Conservation (phyloP, 2,888 invertebrate genomes). For the Andrena camellia region DNA sequence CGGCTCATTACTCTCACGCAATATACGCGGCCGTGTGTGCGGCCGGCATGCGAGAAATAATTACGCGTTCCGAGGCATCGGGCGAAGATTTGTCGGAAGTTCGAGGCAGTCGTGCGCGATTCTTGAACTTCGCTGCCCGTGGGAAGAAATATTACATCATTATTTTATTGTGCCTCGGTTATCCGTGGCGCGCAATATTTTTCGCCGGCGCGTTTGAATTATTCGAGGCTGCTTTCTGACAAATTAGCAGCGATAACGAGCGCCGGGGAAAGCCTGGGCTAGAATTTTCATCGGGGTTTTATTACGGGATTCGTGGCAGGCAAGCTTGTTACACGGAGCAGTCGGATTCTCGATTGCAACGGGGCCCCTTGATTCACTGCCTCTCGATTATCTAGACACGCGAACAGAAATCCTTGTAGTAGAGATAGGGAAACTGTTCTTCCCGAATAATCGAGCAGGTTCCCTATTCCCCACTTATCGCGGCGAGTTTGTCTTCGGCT, state of each 20-base stretch:
- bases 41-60: constrained; percentile 36
- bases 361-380: constrained; percentile 3
- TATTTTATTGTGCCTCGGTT: constrained; percentile 24
- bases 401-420: constrained; percentile 6
- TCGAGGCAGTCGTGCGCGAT: constrained; percentile 30
- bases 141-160: constrained; percentile 30
- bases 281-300: not conserved
- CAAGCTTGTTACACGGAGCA: constrained; percentile 2
- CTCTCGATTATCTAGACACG: constrained; percentile 11
- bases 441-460: constrained; percentile 11
- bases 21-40: constrained; percentile 14
- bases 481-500: constrained; percentile 9
- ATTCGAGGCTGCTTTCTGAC: not conserved
- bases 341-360: constrained; percentile 1
- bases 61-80: constrained; percentile 33
- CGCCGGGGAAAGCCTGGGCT: not conserved
- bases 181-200: not conserved
- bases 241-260: constrained; percentile 1
- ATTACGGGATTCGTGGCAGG: constrained; percentile 1
- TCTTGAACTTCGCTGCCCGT: constrained; percentile 42
- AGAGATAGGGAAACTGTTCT: constrained; percentile 7
- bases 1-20: constrained; percentile 58
- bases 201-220: not conserved
- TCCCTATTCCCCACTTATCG: constrained; percentile 1
- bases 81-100: constrained; percentile 53